Percentiles rank a stretch among this genome's conserved stretches.
phyloP scores from a whole-genome alignment of 2,888 invertebrate species.

The Idaea straminata region DNA sequence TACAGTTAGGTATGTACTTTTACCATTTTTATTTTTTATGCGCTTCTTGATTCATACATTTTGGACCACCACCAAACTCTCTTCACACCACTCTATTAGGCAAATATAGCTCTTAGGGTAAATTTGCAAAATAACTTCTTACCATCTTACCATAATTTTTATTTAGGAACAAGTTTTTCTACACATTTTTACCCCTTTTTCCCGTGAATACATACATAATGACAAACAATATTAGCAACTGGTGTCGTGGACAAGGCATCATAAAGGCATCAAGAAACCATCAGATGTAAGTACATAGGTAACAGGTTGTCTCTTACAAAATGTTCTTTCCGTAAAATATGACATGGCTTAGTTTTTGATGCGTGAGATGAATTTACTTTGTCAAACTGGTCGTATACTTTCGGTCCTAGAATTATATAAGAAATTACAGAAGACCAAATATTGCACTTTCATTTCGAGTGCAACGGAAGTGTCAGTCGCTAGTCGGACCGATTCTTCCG shows the following conservation, averaged over 20 bases:
- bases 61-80: too few relatives aligned
- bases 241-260: slow-evolving; percentile 64
- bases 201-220: slow-evolving; percentile 30
- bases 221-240: slow-evolving; percentile 52
- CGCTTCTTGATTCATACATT: too few relatives aligned
- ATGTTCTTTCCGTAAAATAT: slow-evolving; percentile 32
- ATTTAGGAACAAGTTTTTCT: neutral
- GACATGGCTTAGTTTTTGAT: slow-evolving; percentile 35
- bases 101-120: too few relatives aligned
- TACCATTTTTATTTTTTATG: too few relatives aligned
- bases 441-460: slow-evolving; percentile 11
- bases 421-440: neutral
- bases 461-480: slow-evolving; percentile 59
- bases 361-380: slow-evolving; percentile 27
- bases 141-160: neutral
- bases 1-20: too few relatives aligned
- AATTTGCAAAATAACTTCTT: too few relatives aligned
- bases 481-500: slow-evolving; percentile 46
- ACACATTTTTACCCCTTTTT: neutral
- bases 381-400: slow-evolving; percentile 17
- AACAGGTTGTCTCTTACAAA: slow-evolving; percentile 58
- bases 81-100: too few relatives aligned
- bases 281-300: slow-evolving; percentile 50
- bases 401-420: neutral
- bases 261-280: slow-evolving; percentile 77